phyloP scores from a whole-genome alignment of 2,113 vertebrate genomes.

The Arizona elegans region DNA sequence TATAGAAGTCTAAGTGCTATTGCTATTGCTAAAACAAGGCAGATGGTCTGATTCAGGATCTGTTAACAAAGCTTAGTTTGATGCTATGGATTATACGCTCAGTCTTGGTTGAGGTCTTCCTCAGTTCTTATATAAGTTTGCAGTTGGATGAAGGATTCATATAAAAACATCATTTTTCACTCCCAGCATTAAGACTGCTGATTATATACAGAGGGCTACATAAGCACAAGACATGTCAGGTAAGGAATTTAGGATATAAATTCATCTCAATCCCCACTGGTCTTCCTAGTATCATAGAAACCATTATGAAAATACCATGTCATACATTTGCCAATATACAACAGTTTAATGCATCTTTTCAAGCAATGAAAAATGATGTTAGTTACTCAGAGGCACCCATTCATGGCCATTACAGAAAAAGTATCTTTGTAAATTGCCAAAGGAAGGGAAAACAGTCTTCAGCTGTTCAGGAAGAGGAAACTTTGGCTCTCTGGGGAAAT shows the following conservation, averaged over 20 bases:
- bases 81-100: background rate
- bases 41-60: background rate
- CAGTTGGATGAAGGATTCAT: background rate
- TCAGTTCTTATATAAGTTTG: background rate
- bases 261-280: background rate
- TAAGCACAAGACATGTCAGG: background rate
- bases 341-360: slow-evolving; percentile 7
- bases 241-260: background rate
- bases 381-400: slow-evolving; percentile 33
- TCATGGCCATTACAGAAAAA: slow-evolving; percentile 36
- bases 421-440: slow-evolving; percentile 42
- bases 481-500: background rate
- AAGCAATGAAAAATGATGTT: slow-evolving; percentile 26
- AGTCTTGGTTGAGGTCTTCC: background rate
- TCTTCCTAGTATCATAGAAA: slow-evolving; percentile 3
- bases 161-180: background rate
- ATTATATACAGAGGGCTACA: background rate
- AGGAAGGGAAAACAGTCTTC: background rate
- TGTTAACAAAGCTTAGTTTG: background rate
- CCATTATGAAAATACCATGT: background rate
- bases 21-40: background rate
- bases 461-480: background rate
- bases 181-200: background rate
- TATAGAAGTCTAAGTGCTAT: too few species aligned
- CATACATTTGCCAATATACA: background rate